Evolutionary conservation across 2,888 invertebrate species (phyloP).

Genomic region (Nemapogon koenigi): DNA sequence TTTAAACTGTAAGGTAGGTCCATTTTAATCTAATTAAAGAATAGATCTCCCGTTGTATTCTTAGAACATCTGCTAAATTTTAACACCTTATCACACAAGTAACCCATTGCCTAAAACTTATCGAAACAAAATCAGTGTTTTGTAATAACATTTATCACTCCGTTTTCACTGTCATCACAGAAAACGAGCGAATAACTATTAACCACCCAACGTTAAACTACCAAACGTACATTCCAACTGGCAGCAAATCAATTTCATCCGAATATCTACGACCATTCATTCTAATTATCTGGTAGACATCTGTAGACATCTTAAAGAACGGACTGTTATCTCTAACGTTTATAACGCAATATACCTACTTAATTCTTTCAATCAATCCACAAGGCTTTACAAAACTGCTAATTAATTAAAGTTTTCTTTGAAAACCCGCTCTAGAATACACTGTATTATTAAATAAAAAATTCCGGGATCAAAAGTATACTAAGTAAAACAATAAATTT

Average conservation of each 20-base stretch:
- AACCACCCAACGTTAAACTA: constrained; percentile 27
- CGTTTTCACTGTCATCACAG: constrained; percentile 7
- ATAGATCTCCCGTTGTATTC: too few species aligned
- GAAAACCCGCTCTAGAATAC: too few species aligned
- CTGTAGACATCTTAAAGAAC: too few species aligned
- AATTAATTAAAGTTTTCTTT: too few species aligned
- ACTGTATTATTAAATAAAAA: too few species aligned
- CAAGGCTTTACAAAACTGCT: too few species aligned
- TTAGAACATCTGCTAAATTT: neutral
- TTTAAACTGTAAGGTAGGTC: too few species aligned
- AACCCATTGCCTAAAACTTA: constrained; percentile 31
- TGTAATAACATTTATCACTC: constrained; percentile 23
- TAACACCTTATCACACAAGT: constrained; percentile 21
- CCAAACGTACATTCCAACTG: constrained; percentile 28
- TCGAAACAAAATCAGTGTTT: constrained; percentile 31
- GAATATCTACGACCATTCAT: constrained; percentile 42
- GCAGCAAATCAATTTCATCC: constrained; percentile 32
- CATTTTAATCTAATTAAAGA: too few species aligned
- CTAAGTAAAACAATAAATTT: too few species aligned
- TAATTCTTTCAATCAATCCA: too few species aligned
- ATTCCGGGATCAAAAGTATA: too few species aligned
- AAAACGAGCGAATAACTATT: constrained; percentile 23
- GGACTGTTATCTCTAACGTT: constrained; percentile 14
- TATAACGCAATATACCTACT: constrained; percentile 6
- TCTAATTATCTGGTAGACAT: constrained; percentile 51